Conservation (phyloP, 2,113 vertebrate species). For the Cepphus grylle region DNA sequence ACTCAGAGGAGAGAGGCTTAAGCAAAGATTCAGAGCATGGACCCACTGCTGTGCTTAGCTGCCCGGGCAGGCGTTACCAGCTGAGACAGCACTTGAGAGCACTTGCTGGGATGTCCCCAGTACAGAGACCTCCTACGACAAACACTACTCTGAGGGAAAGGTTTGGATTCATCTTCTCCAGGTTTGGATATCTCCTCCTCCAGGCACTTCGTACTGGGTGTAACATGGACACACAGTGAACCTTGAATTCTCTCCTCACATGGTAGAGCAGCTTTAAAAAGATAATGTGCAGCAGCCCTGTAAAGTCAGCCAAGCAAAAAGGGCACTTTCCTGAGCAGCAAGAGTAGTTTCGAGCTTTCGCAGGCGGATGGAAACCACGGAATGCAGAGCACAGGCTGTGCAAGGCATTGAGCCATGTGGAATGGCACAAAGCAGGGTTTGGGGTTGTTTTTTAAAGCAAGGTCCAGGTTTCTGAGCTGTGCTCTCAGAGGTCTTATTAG, state of each 20-base stretch:
- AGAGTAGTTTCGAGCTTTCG: not conserved
- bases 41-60: not conserved
- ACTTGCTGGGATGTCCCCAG: not conserved
- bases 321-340: not conserved
- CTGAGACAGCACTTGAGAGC: not conserved
- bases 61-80: fast-evolving
- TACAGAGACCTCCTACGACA: not conserved
- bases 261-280: not conserved
- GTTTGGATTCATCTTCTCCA: not conserved
- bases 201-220: not conserved
- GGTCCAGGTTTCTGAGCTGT: not conserved
- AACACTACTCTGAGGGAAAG: not conserved
- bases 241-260: not conserved
- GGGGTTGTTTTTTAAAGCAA: not conserved
- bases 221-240: fast-evolving
- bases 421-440: fast-evolving
- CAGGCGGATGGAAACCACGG: fast-evolving
- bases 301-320: slow-evolving; percentile 14
- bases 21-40: not conserved
- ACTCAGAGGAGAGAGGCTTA: not conserved
- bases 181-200: not conserved
- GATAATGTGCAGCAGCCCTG: not conserved
- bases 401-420: fast-evolving
- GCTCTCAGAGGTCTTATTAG: not conserved
- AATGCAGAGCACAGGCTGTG: not conserved